Base-by-base conservation (phyloP, 2,797 vertebrate species). In the Myotis pilosus region DNA sequence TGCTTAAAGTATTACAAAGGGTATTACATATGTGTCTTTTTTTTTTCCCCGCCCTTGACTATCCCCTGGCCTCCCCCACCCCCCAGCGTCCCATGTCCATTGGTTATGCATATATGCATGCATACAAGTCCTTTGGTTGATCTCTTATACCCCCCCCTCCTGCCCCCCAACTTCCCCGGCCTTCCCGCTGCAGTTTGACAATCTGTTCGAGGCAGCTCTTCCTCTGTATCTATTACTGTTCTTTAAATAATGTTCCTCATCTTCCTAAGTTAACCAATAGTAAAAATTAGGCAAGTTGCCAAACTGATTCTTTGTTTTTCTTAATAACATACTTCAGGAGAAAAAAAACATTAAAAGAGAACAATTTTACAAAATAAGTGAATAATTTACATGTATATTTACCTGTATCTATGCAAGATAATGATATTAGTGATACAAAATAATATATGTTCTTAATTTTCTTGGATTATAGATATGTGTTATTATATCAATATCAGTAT, bases 221-320 rank as follows among this genome's bases (percentile, higher is more conserved):
- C n/a, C n/a, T n/a, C n/a, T n/a, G n/a, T n/a, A n/a, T n/a, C n/a
- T n/a, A n/a, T n/a, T n/a, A n/a, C n/a, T n/a, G n/a, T n/a, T n/a
- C n/a, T n/a, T n/a, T 86, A 71, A 79, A 66, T 90, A 66, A n/a
- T 83, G 30, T 64, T 66, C 23, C 62, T 82, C 89, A 68, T 95
- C 23, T 80, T 91, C 87, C 30, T 79, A 92, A 84, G 10, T 90
- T 94, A 81, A 20, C 74, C 11, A 47, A 4, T 72, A 15, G 12
- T 86, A 60, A 81, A 92, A 89, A 57, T 57, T 53, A 92, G 57
- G 44, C 38, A 83, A 72, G 23, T 87, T 84, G 72, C 36, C 85
- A 94, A 69, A 88, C 33, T 84, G 57, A 71, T 28, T 47, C 41
- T 94, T 91, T 80, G 11, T 68, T 94, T 94, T 74, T 33, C 38